These are phyloP conservation scores for Myanophis thanlyinensis DNA, from an alignment of 2,113 vertebrate genomes.

Conservation along the genomic window DNA sequence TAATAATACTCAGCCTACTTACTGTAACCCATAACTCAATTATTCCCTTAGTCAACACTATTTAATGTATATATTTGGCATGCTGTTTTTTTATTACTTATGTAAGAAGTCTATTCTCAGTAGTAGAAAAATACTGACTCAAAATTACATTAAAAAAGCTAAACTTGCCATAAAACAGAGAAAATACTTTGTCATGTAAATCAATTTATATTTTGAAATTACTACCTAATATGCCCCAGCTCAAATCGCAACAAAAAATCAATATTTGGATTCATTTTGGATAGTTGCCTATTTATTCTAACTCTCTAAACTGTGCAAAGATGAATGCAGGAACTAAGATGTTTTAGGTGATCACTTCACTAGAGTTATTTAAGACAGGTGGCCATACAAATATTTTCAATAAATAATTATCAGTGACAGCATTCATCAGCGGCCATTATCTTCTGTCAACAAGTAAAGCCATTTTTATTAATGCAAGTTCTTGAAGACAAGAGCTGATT, in stretches of 20 bases:
- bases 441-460: not conserved
- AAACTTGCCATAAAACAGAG: not conserved
- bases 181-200: not conserved
- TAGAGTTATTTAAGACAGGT: not conserved
- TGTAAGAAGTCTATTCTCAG: not conserved
- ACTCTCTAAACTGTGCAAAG: not conserved
- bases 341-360: not conserved
- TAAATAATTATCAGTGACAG: not conserved
- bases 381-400: not conserved
- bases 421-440: not conserved
- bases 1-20: slow-evolving; percentile 32
- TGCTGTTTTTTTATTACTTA: slow-evolving; percentile 18
- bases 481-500: not conserved
- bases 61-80: slow-evolving; percentile 32
- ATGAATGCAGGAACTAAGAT: not conserved
- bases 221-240: not conserved
- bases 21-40: slow-evolving; percentile 33
- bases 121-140: not conserved
- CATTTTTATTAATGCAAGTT: not conserved
- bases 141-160: not conserved
- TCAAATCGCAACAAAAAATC: not conserved
- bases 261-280: not conserved
- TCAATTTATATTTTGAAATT: not conserved
- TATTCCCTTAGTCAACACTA: slow-evolving; percentile 27
- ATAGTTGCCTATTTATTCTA: not conserved